These are phyloP conservation scores for Thumatha senex DNA, from an alignment of 2,888 invertebrate species.

Conservation along the genomic window DNA sequence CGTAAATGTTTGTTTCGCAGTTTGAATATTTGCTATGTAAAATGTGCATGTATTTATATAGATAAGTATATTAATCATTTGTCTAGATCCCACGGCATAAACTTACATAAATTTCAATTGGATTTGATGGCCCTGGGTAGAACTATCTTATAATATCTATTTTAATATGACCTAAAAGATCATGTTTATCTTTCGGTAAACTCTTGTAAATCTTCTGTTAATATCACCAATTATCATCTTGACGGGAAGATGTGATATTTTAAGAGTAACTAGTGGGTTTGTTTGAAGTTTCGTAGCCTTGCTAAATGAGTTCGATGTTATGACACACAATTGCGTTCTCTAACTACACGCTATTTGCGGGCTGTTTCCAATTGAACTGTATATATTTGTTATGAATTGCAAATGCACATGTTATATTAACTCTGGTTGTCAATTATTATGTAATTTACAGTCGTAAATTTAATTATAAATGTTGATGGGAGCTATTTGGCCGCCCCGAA, in stretches of 20 bases:
- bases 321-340: constrained; percentile 51
- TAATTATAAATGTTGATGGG: no score
- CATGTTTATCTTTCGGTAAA: no score
- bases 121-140: no score
- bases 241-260: constrained; percentile 36
- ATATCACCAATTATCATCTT: constrained; percentile 18
- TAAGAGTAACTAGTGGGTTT: constrained; percentile 35
- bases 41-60: no score
- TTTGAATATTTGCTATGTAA: no score
- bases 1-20: no score
- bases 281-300: constrained; percentile 58
- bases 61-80: no score
- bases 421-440: constrained; percentile 15
- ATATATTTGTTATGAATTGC: constrained; percentile 20
- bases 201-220: not conserved
- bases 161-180: no score
- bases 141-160: no score
- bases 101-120: no score
- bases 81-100: no score
- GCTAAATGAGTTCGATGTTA: constrained; percentile 52
- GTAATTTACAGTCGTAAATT: constrained; percentile 1
- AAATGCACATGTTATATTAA: constrained; percentile 19
- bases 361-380: constrained; percentile 15
- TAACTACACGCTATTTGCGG: constrained; percentile 34
- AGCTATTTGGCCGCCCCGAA: no score